A percentile compares a stretch with the other conserved stretches of the same genome.
phyloP scores from a whole-genome alignment of 2,888 invertebrate genomes.

The Galerucella pusilla region DNA sequence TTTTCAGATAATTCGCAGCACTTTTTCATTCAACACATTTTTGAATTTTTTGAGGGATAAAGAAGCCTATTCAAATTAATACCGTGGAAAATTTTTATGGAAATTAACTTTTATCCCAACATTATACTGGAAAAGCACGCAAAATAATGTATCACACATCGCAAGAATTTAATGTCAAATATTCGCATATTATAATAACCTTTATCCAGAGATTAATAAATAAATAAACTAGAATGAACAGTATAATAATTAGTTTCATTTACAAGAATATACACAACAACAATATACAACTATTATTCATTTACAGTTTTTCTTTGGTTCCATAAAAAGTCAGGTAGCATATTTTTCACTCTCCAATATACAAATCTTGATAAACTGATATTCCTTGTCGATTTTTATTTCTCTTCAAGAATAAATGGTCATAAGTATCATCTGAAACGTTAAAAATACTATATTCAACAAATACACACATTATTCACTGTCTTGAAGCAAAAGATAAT shows the following conservation, averaged over 20 bases:
- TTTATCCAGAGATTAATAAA: neutral
- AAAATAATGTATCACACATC: neutral
- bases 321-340: conserved; percentile 2
- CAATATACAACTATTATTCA: neutral
- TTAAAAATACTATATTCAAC: conserved; percentile 5
- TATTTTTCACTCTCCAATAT: conserved; percentile 32
- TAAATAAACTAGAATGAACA: neutral
- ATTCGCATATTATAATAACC: neutral
- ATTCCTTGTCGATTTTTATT: conserved; percentile 47
- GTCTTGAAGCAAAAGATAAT: too few relatives aligned
- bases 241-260: neutral
- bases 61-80: neutral
- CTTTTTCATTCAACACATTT: neutral
- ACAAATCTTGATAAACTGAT: conserved; percentile 27
- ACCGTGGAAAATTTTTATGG: too few relatives aligned
- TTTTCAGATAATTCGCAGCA: neutral
- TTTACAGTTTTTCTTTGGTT: conserved; percentile 4
- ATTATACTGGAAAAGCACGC: too few relatives aligned
- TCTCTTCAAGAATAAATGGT: conserved; percentile 70
- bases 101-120: too few relatives aligned
- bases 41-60: neutral
- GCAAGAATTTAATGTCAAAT: neutral
- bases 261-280: conserved; percentile 7
- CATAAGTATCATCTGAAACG: conserved; percentile 70
- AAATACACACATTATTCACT: too few relatives aligned